Percentiles rank a stretch among this genome's conserved stretches.
Conservation (phyloP, 2,797 vertebrate genomes). For the Anguilla marmorata region DNA sequence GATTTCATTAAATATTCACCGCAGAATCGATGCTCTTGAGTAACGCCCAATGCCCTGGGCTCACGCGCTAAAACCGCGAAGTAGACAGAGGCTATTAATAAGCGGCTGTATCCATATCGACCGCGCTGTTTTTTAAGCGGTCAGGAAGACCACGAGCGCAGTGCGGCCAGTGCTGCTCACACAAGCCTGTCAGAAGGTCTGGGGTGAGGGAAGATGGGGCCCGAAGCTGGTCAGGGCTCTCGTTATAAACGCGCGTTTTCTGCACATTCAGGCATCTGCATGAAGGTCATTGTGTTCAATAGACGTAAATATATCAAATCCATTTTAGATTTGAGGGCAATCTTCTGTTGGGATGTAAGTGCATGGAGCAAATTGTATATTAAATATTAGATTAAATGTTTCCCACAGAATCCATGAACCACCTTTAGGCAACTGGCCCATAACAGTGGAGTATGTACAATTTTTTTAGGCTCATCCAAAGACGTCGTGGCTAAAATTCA, state of each 20-base stretch:
- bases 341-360: not conserved
- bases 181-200: not conserved
- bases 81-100: constrained; percentile 1
- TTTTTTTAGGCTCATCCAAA: not conserved
- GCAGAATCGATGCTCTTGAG: constrained; percentile 43
- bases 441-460: not conserved
- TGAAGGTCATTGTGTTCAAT: not conserved
- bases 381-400: not conserved
- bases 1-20: constrained; percentile 49
- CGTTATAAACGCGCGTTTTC: too few relatives aligned
- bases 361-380: not conserved
- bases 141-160: not conserved
- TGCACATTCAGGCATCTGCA: not conserved
- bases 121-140: not conserved
- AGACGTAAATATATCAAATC: not conserved
- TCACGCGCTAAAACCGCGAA: constrained; percentile 22
- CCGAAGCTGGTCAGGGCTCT: too few relatives aligned
- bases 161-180: not conserved
- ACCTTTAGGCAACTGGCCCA: too few relatives aligned
- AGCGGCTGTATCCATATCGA: not conserved
- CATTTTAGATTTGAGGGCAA: not conserved
- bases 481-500: not conserved
- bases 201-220: not conserved
- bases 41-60: not conserved
- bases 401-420: not conserved